Evolutionary conservation across 2,888 invertebrate species (phyloP).

Genomic region (Conchocele bisecta): DNA sequence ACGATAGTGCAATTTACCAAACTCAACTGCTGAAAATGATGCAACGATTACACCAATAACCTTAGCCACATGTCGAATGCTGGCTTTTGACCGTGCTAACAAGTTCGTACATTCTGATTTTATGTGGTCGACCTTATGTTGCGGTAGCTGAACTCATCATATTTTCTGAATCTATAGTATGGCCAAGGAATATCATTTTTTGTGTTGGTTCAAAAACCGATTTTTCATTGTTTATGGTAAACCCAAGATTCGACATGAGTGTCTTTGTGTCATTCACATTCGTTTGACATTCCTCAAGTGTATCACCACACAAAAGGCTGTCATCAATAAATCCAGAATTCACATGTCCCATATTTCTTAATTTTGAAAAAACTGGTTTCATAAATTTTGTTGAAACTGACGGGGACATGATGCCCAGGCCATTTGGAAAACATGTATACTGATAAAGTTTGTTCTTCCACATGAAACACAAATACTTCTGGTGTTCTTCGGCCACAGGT

Average conservation of each 20-base stretch:
- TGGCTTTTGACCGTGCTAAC: background rate
- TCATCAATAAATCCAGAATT: no score
- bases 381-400: no score
- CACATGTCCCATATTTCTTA: no score
- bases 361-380: no score
- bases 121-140: conserved; percentile 1
- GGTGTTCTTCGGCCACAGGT: no score
- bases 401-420: no score
- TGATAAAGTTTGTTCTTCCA: no score
- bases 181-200: conserved; percentile 20
- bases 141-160: conserved; percentile 20
- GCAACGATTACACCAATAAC: conserved; percentile 29
- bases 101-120: conserved; percentile 6
- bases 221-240: background rate
- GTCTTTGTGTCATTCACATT: background rate
- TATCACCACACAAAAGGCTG: no score
- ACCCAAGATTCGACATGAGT: background rate
- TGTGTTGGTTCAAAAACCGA: conserved; percentile 2
- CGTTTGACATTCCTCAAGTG: no score
- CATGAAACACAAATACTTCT: no score
- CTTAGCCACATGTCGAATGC: conserved; percentile 20
- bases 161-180: conserved; percentile 31
- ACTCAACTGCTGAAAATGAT: conserved; percentile 33
- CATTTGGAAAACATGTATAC: no score
- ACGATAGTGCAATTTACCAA: conserved; percentile 23